These are phyloP conservation scores for Drosophila silvestris DNA, from an alignment of 2,888 invertebrate species.

Conservation along the genomic window DNA sequence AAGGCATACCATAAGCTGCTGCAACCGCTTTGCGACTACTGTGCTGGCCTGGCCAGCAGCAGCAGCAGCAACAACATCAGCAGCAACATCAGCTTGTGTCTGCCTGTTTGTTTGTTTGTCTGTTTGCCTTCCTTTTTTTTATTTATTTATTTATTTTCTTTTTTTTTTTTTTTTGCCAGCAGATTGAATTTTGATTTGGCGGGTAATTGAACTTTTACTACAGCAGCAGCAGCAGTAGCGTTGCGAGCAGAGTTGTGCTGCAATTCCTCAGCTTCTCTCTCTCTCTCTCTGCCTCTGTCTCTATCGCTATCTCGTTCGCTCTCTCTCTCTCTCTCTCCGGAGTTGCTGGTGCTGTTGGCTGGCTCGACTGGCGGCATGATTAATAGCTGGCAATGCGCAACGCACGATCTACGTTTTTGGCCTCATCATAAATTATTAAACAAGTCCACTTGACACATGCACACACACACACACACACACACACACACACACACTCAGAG, in stretches of 20 bases:
- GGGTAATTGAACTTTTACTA: conserved; percentile 83
- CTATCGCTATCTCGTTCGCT: conserved; percentile 25
- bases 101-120: conserved; percentile 13
- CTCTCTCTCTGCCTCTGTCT: not conserved
- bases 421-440: conserved; percentile 80
- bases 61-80: not conserved
- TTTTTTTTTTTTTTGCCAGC: conserved; percentile 60
- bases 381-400: conserved; percentile 81
- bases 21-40: conserved; percentile 31
- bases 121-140: conserved; percentile 52
- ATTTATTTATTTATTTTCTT: conserved; percentile 33
- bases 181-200: conserved; percentile 83
- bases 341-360: conserved; percentile 29
- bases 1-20: conserved; percentile 5
- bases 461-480: conserved; percentile 60
- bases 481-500: conserved; percentile 26
- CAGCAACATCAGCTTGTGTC: not conserved
- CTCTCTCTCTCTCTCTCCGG: conserved; percentile 4
- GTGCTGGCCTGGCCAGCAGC: conserved; percentile 36
- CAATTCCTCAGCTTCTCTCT: conserved; percentile 30
- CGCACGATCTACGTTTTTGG: conserved; percentile 80
- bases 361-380: conserved; percentile 64
- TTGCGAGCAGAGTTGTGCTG: conserved; percentile 23
- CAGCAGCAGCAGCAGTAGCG: conserved; percentile 31
- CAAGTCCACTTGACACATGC: conserved; percentile 79